phyloP scores from a whole-genome alignment of 2,113 vertebrate genomes.

The Sander vitreus region DNA sequence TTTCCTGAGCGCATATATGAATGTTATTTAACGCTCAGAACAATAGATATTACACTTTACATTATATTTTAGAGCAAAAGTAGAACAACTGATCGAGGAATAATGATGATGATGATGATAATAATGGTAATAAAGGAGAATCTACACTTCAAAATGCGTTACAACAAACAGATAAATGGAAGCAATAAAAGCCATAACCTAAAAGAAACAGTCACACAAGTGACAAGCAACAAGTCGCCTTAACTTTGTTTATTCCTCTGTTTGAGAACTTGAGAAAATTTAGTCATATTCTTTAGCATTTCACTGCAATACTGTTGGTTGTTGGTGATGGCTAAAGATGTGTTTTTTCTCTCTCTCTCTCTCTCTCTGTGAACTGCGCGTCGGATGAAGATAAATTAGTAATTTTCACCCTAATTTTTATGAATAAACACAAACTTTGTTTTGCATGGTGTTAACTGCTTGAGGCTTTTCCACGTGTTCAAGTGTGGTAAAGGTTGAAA shows the following conservation, averaged over 20 bases:
- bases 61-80: background rate
- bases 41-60: background rate
- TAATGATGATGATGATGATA: too few relatives aligned
- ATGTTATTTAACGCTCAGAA: too few relatives aligned
- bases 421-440: background rate
- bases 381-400: background rate
- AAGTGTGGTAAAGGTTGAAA: slow-evolving; percentile 1
- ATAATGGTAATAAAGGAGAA: background rate
- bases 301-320: background rate
- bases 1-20: background rate
- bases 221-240: slow-evolving; percentile 43
- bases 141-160: background rate
- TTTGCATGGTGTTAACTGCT: background rate
- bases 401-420: background rate
- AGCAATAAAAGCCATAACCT: too few relatives aligned
- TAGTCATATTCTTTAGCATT: background rate
- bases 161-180: background rate
- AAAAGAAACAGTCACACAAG: background rate
- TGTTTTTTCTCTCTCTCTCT: background rate
- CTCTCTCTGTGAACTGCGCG: background rate
- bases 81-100: background rate
- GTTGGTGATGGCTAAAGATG: background rate
- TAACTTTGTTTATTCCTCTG: background rate
- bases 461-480: background rate
- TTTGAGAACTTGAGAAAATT: background rate